Evolutionary conservation across 2,888 invertebrate species (phyloP).

Genomic region (Mactromeris polynyma): DNA sequence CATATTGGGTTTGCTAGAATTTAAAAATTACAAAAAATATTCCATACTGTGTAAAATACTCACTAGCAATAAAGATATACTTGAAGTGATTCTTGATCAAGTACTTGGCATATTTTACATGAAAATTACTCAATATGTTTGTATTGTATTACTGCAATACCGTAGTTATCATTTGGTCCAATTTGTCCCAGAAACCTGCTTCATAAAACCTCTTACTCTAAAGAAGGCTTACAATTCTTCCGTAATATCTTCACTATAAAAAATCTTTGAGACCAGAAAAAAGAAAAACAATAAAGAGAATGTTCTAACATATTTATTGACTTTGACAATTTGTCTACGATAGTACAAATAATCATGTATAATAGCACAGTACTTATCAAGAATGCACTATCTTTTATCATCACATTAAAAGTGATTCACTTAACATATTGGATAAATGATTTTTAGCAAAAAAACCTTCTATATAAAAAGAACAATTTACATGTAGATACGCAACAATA

Average conservation of each 20-base stretch:
- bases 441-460: not conserved
- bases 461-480: not conserved
- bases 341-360: not conserved
- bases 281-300: not conserved
- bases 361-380: conserved; percentile 7
- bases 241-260: too few relatives aligned
- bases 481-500: not conserved
- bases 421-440: not conserved
- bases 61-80: not conserved
- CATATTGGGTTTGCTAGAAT: not conserved
- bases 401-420: not conserved
- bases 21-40: not conserved
- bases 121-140: not conserved
- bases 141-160: too few relatives aligned
- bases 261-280: too few relatives aligned
- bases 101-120: not conserved
- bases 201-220: too few relatives aligned
- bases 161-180: too few relatives aligned
- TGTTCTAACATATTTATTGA: conserved; percentile 3
- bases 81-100: not conserved
- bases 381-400: not conserved
- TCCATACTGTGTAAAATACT: not conserved
- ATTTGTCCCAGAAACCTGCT: too few relatives aligned
- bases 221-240: too few relatives aligned
- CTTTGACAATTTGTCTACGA: not conserved